Evolutionary conservation across 2,797 vertebrate genomes (phyloP), one percentile per base, ranked within the genome.

Genomic region (Decapterus maruadsi): DNA sequence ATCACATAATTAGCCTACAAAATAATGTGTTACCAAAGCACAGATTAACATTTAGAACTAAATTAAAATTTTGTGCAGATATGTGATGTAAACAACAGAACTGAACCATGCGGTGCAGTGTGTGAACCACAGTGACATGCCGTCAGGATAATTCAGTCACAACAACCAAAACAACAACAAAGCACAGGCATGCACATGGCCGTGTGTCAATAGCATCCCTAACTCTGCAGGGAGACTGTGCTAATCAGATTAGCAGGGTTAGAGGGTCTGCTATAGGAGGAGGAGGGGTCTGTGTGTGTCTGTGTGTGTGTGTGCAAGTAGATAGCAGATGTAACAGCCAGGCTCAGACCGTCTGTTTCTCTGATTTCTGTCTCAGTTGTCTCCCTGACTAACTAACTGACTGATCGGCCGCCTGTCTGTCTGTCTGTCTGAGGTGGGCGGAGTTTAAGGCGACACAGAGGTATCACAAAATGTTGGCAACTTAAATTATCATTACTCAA

Each of bases 171-270:
- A 72, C 45, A 55, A 58, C 6, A 16, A 71, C 9, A n/a, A 55
- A 68, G 16, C 73, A 26, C 63, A 75, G 75, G 70, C 76, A 68
- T 4, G 13, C 77, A 73, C 55, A 22, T 19, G 11, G 36, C 61
- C 2, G 75, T 77, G 67, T 68, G 78, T 83, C 84, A 77, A 8
- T 50, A 54, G 78, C 63, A 86, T 86, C 80, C 54, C 57, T 80
- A 57, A 50, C 78, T 86, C 84, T 77, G 69, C 60, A 64, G 86
- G 78, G 60, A 82, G 78, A 78, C 82, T 60, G 54, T 17, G 70
- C 72, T 93, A 91, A 93, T 91, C 89, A 90, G 92, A 93, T 92
- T 91, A 92, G 48, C 19, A 19, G 71, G 79, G 88, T 87, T 87
- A 85, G 50, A 79, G 78, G 81, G 84, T 92, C 77, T 84, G 80